Evolutionary conservation across 2,888 invertebrate species (phyloP), one percentile per base, ranked within the genome.

Genomic region (Pantelozetes paolii): DNA sequence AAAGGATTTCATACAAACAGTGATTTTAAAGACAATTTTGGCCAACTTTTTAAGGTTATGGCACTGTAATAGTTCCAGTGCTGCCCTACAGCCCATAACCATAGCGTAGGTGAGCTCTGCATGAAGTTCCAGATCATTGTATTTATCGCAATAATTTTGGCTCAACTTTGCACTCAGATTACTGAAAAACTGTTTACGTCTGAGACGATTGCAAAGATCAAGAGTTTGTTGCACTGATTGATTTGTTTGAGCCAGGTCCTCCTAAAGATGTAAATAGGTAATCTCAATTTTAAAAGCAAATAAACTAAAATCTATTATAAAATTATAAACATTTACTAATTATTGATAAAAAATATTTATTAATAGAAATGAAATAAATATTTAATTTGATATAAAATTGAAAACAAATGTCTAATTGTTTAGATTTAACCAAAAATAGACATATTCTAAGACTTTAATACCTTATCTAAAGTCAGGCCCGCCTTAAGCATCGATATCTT

Each of bases 51-150:
- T 73, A 40, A 73, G 48, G n/a, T 73, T 73, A 20, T 71, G 69
- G 26, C 73, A 73, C 26, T 67, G 64, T 13, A 73, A 20, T 13
- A 73, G 54, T 28, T 23, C 64, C 64, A 73, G 45, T 20, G 69
- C 40, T 1, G 73, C 64, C 20, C 15, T 69, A 40, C 73, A 73
- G 30, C 69, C 73, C 36, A 48, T 30, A 13, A 73, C 45, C 18
- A 69, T 73, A 23, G 73, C 73, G 23, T 73, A 69, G 45, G 73
- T 73, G 23, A 73, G 28, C 54, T 73, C 73, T 20, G 73, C 73
- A 15, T 73, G 73, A 3, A 73, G 23, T 69, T 73, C 73, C 1
- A 48, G 6, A 32, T 73, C 73, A 45, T 69, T 67, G 40, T 73
- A 73, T 18, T 67, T 36, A 42, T 73, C 73, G 20, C 69, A 67